Evolutionary conservation across 2,888 invertebrate genomes (phyloP).

Genomic region (Volucella bombylans): DNA sequence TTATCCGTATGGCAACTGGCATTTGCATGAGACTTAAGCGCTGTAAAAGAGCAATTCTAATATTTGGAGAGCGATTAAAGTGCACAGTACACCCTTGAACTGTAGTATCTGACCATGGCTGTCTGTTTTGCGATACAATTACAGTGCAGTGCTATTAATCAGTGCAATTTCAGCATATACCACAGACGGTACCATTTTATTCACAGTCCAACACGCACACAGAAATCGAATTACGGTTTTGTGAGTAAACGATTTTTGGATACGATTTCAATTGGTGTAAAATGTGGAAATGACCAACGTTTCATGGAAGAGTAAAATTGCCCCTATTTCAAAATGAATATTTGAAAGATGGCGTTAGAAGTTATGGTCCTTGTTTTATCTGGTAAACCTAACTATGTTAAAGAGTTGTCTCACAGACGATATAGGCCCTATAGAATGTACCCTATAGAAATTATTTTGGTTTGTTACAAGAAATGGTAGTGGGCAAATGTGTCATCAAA

Average conservation of each 20-base stretch:
- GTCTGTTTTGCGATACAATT: background rate
- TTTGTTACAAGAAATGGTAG: too few species aligned
- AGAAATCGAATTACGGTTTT: conserved; percentile 3
- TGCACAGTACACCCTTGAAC: conserved; percentile 6
- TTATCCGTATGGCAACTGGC: background rate
- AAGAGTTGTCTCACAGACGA: too few species aligned
- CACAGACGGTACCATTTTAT: background rate
- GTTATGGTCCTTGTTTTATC: too few species aligned
- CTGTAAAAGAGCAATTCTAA: conserved; percentile 38
- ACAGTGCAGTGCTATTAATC: background rate
- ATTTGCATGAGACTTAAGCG: conserved; percentile 7
- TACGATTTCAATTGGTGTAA: background rate
- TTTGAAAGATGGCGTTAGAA: too few species aligned
- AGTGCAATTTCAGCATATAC: background rate
- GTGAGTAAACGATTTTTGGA: conserved; percentile 7
- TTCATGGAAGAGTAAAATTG: too few species aligned
- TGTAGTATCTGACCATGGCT: conserved; percentile 1
- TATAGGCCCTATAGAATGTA: too few species aligned
- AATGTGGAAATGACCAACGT: background rate
- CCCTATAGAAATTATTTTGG: too few species aligned
- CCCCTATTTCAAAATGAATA: too few species aligned
- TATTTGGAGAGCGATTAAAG: conserved; percentile 34
- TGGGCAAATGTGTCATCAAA: too few species aligned
- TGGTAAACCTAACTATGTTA: too few species aligned
- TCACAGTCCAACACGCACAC: background rate